Conservation (phyloP, 2,797 vertebrate genomes). For the Myotis daubentonii region DNA sequence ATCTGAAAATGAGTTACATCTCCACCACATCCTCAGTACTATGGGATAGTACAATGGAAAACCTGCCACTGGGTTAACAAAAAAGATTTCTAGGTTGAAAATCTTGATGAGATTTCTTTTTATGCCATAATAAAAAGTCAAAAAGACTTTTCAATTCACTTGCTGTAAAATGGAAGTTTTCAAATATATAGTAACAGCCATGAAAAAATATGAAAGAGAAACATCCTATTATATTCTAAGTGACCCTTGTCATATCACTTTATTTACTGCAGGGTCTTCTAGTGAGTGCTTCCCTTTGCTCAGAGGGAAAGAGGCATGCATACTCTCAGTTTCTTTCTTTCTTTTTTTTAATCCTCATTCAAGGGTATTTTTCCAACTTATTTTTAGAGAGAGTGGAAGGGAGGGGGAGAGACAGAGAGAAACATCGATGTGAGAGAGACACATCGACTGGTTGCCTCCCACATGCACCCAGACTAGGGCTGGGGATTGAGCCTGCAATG, state of each 20-base stretch:
- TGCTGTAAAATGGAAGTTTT: slow-evolving; percentile 39
- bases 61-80: neutral
- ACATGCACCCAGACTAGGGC: no score
- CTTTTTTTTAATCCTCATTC: no score
- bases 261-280: neutral
- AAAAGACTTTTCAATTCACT: neutral
- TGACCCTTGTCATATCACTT: neutral
- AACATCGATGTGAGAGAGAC: no score
- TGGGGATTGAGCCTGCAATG: no score
- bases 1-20: neutral
- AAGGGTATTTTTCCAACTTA: no score
- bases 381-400: no score
- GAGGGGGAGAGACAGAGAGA: no score
- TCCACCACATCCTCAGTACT: neutral
- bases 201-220: neutral
- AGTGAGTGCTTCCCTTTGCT: neutral
- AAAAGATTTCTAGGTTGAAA: neutral
- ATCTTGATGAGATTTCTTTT: slow-evolving; percentile 23
- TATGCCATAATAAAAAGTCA: slow-evolving; percentile 14
- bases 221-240: neutral
- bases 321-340: no score
- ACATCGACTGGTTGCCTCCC: no score
- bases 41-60: neutral
- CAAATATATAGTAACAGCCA: neutral
- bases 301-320: neutral